Evolutionary conservation across 2,888 invertebrate genomes (phyloP).

Genomic region (Ormyrus thymus): DNA sequence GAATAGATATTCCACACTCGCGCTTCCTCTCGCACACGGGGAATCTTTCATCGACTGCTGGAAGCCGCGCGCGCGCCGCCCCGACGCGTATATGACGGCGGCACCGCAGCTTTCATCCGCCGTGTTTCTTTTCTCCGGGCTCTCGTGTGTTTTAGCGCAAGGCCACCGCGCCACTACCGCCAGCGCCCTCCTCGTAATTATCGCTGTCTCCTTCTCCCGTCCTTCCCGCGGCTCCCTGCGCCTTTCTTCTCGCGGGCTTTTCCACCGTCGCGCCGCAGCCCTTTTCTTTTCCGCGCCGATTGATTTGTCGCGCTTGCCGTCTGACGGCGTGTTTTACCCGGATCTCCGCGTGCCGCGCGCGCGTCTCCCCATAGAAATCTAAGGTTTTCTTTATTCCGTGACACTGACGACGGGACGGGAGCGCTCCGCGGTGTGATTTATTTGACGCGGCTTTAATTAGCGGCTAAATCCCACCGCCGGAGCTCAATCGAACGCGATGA

Average conservation of each 20-base stretch:
- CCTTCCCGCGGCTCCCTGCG: background rate
- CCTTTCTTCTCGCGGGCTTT: background rate
- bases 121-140: slow-evolving; percentile 1
- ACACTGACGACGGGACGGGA: too few species aligned
- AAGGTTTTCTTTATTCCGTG: too few species aligned
- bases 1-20: slow-evolving; percentile 3
- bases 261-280: too few species aligned
- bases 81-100: background rate
- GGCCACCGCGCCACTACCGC: too few species aligned
- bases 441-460: too few species aligned
- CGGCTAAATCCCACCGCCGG: too few species aligned
- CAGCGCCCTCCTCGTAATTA: background rate
- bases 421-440: too few species aligned
- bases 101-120: slow-evolving; percentile 7
- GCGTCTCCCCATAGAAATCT: too few species aligned
- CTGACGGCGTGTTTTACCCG: background rate
- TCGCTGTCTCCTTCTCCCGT: background rate
- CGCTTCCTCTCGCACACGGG: background rate
- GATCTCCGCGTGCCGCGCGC: too few species aligned
- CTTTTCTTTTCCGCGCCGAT: background rate
- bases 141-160: background rate
- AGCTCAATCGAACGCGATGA: too few species aligned
- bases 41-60: slow-evolving; percentile 28
- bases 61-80: background rate
- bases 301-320: background rate